Evolutionary conservation across 2,797 vertebrate genomes (phyloP).

Genomic region (Steatocranus sp.): DNA sequence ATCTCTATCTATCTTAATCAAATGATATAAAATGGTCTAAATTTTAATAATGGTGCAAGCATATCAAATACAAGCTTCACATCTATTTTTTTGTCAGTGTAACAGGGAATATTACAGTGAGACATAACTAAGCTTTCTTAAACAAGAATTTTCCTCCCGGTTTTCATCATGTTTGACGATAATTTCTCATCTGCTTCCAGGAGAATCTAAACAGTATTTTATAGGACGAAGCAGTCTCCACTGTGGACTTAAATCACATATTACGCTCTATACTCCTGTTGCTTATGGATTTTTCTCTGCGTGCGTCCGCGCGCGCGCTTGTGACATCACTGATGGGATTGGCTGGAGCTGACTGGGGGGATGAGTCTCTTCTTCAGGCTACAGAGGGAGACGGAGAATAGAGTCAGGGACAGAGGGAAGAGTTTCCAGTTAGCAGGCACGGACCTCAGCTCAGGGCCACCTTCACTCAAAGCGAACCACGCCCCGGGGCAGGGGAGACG

Average conservation of each 20-base stretch:
- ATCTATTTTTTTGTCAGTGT: not conserved
- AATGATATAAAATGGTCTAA: not conserved
- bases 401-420: slow-evolving; percentile 22
- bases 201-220: not conserved
- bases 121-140: not conserved
- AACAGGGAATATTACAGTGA: not conserved
- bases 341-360: slow-evolving; percentile 60
- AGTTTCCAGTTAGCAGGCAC: slow-evolving; percentile 32
- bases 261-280: not conserved
- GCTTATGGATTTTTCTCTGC: not conserved
- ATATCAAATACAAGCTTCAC: not conserved
- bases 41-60: not conserved
- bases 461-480: slow-evolving; percentile 41
- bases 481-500: slow-evolving; percentile 33
- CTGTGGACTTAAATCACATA: not conserved
- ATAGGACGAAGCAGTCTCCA: not conserved
- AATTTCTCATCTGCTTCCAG: not conserved
- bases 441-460: slow-evolving; percentile 15
- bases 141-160: not conserved
- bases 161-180: not conserved
- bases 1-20: not conserved
- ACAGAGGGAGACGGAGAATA: slow-evolving; percentile 31
- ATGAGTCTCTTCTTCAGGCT: slow-evolving; percentile 56
- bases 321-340: slow-evolving; percentile 70
- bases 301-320: slow-evolving; percentile 7